Conservation (phyloP, 2,797 vertebrate genomes). For the Heliangelus exortis region DNA sequence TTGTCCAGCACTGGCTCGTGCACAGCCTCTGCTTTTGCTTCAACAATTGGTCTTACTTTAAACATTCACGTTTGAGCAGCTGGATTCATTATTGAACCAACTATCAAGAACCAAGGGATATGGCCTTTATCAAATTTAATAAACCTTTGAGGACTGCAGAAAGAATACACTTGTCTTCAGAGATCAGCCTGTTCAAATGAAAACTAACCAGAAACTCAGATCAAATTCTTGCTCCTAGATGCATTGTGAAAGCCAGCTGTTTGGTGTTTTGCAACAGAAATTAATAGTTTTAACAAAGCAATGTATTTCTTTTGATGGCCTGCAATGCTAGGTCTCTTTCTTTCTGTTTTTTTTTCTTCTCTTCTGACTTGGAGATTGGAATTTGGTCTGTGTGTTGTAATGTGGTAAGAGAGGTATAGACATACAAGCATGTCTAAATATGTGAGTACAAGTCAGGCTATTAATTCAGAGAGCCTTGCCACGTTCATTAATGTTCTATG, state of each 20-base stretch:
- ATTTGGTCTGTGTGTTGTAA: neutral
- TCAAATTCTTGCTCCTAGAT: conserved; percentile 20
- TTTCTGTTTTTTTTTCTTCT: neutral
- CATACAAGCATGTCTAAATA: conserved; percentile 55
- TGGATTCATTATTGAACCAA: conserved; percentile 38
- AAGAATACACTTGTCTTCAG: conserved; percentile 50
- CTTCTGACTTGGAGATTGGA: neutral
- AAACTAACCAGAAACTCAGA: conserved; percentile 20
- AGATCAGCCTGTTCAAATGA: conserved; percentile 22
- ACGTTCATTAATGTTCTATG: conserved; percentile 64
- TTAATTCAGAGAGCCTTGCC: conserved; percentile 62
- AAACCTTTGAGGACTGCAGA: conserved; percentile 33
- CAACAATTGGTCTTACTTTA: conserved; percentile 11
- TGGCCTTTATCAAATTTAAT: conserved; percentile 56
- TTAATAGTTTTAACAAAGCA: conserved; percentile 9
- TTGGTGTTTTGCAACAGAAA: conserved; percentile 26
- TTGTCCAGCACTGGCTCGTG: neutral
- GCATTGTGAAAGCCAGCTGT: conserved; percentile 14
- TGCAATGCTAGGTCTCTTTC: neutral
- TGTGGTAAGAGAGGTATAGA: conserved; percentile 19
- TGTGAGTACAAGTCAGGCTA: conserved; percentile 66
- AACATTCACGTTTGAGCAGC: neutral
- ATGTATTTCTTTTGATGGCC: neutral
- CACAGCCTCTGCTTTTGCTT: neutral
- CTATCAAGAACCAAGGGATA: conserved; percentile 33